Percentiles rank a stretch among this genome's conserved stretches.
Evolutionary conservation across 1,140 invertebrate genomes (phyloP).

Genomic region (Geopemphigus sp.): DNA sequence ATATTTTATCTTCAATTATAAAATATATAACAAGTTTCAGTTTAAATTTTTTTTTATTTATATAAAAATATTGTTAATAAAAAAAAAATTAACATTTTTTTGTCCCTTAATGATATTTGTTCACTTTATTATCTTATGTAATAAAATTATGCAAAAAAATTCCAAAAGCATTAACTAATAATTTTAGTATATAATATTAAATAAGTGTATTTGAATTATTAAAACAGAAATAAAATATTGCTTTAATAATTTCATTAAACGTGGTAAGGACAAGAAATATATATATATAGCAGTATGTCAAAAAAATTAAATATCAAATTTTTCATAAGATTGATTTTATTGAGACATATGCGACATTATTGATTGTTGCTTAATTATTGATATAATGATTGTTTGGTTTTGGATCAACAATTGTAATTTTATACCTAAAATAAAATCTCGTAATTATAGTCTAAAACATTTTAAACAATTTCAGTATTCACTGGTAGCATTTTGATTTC

Average conservation of each 20-base stretch:
- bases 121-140: background rate
- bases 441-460: too few species aligned
- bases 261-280: background rate
- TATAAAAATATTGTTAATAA: constrained; percentile 22
- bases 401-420: too few species aligned
- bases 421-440: too few species aligned
- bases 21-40: background rate
- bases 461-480: too few species aligned
- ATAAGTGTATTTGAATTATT: background rate
- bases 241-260: background rate
- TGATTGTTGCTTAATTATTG: background rate
- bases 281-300: background rate
- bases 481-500: too few species aligned
- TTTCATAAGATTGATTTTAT: too few species aligned
- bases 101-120: background rate
- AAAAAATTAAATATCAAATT: background rate
- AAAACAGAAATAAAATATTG: background rate
- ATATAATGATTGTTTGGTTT: too few species aligned
- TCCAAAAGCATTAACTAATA: background rate
- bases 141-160: constrained; percentile 7
- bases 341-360: background rate
- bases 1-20: background rate
- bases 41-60: constrained; percentile 13
- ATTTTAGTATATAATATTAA: background rate
- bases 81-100: constrained; percentile 20